Percentiles rank a stretch among this genome's conserved stretches.
These are phyloP conservation scores for Pseudorasbora parva DNA, from an alignment of 2,113 vertebrate species.

Conservation along the genomic window DNA sequence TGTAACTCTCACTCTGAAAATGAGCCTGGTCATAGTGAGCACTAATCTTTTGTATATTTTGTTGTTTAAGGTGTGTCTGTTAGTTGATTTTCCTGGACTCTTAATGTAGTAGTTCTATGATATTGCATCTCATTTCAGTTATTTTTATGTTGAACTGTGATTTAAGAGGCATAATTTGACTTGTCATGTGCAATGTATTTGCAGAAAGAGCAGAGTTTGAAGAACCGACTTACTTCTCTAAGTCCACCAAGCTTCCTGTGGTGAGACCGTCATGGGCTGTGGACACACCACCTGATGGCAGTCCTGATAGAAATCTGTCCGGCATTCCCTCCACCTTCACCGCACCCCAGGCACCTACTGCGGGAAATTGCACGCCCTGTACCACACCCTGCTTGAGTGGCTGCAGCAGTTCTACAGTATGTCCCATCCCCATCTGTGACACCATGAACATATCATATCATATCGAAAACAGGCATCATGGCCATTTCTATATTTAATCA, in stretches of 20 bases:
- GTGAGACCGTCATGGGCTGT: slow-evolving; percentile 38
- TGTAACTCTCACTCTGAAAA: neutral
- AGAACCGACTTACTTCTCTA: slow-evolving; percentile 29
- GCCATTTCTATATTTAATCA: neutral
- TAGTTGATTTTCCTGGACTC: neutral
- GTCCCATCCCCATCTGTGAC: neutral
- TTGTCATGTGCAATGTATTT: neutral
- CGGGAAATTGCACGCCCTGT: slow-evolving; percentile 67
- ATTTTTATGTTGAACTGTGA: neutral
- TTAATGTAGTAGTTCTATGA: neutral
- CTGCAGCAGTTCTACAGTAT: slow-evolving; percentile 86
- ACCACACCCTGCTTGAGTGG: slow-evolving; percentile 85
- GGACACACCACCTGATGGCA: slow-evolving; percentile 49
- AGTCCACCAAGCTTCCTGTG: slow-evolving; percentile 21
- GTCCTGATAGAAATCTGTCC: slow-evolving; percentile 64
- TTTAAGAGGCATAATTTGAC: neutral
- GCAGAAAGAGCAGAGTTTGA: slow-evolving; percentile 52
- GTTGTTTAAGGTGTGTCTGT: slow-evolving; percentile 3
- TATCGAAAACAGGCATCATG: neutral
- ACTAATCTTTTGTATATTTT: neutral
- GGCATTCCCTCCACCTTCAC: slow-evolving; percentile 75
- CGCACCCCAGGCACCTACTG: slow-evolving; percentile 74
- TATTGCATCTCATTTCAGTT: neutral
- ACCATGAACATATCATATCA: too few species aligned
- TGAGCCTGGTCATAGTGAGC: neutral